Evolutionary conservation across 2,888 invertebrate genomes (phyloP).

Genomic region (Cheilosia impressa): DNA sequence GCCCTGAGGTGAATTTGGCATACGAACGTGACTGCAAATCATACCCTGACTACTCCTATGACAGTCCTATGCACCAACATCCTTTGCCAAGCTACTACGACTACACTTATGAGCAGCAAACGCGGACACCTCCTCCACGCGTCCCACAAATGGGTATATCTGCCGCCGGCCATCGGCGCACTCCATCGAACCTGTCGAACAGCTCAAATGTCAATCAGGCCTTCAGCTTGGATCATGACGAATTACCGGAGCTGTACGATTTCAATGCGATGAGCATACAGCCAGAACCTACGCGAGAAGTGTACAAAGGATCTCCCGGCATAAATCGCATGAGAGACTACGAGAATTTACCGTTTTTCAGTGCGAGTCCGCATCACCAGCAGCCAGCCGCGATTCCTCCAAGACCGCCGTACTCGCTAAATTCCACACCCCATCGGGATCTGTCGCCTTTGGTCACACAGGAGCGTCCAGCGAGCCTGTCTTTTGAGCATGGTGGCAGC

Average conservation of each 20-base stretch:
- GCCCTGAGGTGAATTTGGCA: slow-evolving; percentile 81
- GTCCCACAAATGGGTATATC: slow-evolving; percentile 83
- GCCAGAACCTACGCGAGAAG: slow-evolving; percentile 52
- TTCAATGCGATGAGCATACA: slow-evolving; percentile 79
- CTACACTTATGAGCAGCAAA: slow-evolving; percentile 80
- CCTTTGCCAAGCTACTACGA: slow-evolving; percentile 82
- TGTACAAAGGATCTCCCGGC: slow-evolving; percentile 58
- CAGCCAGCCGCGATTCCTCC: slow-evolving; percentile 60
- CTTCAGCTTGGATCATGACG: slow-evolving; percentile 87
- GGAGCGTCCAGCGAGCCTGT: slow-evolving; percentile 81
- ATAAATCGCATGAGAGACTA: slow-evolving; percentile 80
- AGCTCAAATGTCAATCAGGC: slow-evolving; percentile 86
- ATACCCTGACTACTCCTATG: slow-evolving; percentile 83
- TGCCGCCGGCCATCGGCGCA: slow-evolving; percentile 87
- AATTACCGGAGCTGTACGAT: slow-evolving; percentile 79
- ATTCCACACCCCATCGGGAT: slow-evolving; percentile 73
- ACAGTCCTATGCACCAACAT: slow-evolving; percentile 78
- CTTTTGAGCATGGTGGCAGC: slow-evolving; percentile 85
- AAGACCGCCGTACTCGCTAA: slow-evolving; percentile 72
- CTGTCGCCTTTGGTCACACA: slow-evolving; percentile 77
- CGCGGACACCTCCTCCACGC: slow-evolving; percentile 82
- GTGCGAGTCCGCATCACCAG: slow-evolving; percentile 67
- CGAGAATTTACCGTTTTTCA: slow-evolving; percentile 78
- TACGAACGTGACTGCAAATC: slow-evolving; percentile 83
- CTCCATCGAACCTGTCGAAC: slow-evolving; percentile 90